Evolutionary conservation across 2,888 invertebrate species (phyloP).

Genomic region (Cistogaster globosa): DNA sequence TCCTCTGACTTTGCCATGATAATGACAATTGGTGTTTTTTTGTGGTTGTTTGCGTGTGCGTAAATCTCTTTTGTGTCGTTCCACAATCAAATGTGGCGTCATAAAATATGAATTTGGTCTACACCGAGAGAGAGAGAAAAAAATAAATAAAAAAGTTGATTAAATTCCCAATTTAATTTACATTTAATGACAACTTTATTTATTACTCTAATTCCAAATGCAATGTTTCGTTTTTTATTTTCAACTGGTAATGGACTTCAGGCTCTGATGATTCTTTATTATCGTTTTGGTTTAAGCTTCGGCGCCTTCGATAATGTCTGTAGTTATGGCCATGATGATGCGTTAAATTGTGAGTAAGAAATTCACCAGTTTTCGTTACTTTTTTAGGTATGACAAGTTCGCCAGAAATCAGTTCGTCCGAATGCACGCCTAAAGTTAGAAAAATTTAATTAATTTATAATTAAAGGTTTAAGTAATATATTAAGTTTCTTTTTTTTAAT

Average conservation of each 20-base stretch:
- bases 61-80: conserved; percentile 85
- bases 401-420: conserved; percentile 79
- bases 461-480: background rate
- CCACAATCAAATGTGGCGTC: conserved; percentile 88
- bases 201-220: conserved; percentile 82
- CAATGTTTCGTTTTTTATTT: conserved; percentile 79
- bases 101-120: conserved; percentile 88
- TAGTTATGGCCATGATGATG: conserved; percentile 81
- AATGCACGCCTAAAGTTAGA: conserved; percentile 78
- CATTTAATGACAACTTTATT: conserved; percentile 27
- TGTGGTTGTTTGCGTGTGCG: conserved; percentile 84
- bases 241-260: conserved; percentile 77
- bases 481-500: background rate
- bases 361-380: conserved; percentile 79
- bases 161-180: conserved; percentile 31
- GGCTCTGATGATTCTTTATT: conserved; percentile 6
- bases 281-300: conserved; percentile 65
- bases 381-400: conserved; percentile 81
- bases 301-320: conserved; percentile 75
- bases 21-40: conserved; percentile 88
- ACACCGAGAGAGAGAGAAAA: conserved; percentile 32
- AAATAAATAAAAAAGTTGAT: conserved; percentile 17
- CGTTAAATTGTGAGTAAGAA: conserved; percentile 79
- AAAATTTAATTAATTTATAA: background rate
- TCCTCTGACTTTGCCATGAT: conserved; percentile 89